Base-by-base conservation (phyloP, 2,113 vertebrate genomes). In the Menidia beryllina region DNA sequence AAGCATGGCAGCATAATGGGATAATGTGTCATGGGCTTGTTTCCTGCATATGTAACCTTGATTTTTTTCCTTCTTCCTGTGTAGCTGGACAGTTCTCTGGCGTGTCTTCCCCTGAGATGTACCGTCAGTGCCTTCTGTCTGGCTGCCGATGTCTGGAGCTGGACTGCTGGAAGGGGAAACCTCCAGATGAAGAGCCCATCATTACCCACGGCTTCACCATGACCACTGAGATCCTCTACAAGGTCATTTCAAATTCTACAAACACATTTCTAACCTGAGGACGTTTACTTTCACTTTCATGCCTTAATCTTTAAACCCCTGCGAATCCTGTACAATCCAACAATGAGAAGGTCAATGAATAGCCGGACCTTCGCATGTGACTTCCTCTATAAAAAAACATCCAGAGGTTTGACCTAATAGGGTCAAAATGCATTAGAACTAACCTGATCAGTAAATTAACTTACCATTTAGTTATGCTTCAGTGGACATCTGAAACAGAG, bases 171-270 rank as follows among this genome's bases (percentile, higher is more conserved):
- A 99, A 99, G 83, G 98, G 98, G 7, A 96, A 97, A 52, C 95
- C 95, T 41, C 96, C 95, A 0, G 98, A 99, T 0, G 98, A 99
- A 84, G 98, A 99, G 75, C 98, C 98, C 2, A 96, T 98, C 74
- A 99, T 99, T 79, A 99, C 97, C 25, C 98, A 99, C 0, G 97
- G 98, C 43, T 99, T 98, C 91, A 99, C 98, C 83, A 99, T 99
- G 98, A 98, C 97, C 49, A 99, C 96, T 0, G 97, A 99, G 89
- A 99, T 99, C 81, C 94, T 98, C 57, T 99, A 96, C 86, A 99
- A 96, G 96, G 98, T 97, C 17, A 11, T 66, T 30, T 13, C n/a
- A 20, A 20, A 12, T 36, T 36, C 2, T 2, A 34, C 9, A 11
- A 19, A 4, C 9, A 11, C 30, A 17, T 23, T 5, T 57, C 23